These are phyloP conservation scores for Serrognathus titanus DNA, from an alignment of 2,888 invertebrate genomes.

Conservation along the genomic window DNA sequence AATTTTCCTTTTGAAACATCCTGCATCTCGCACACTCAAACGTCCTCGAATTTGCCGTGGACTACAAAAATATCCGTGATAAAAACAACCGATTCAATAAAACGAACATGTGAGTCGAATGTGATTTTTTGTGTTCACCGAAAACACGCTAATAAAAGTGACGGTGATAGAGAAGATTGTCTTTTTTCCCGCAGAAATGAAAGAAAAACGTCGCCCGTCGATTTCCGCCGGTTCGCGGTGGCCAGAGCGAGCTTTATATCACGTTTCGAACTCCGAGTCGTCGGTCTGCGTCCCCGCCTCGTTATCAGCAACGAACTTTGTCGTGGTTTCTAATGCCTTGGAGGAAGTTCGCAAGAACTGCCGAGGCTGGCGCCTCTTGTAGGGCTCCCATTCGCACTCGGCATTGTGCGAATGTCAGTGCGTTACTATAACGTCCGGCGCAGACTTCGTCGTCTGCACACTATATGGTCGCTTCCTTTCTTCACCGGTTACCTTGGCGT, in stretches of 20 bases:
- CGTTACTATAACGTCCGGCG: conserved; percentile 85
- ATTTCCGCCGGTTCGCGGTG: not conserved
- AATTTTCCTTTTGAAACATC: too few species aligned
- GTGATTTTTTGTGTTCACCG: too few species aligned
- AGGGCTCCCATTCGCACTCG: conserved; percentile 64
- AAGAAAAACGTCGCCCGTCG: not conserved
- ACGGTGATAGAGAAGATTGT: not conserved
- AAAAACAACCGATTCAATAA: too few species aligned
- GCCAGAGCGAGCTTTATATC: conserved; percentile 23
- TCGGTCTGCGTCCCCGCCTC: conserved; percentile 35
- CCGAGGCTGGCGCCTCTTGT: conserved; percentile 56
- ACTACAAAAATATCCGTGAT: too few species aligned
- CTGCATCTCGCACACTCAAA: too few species aligned
- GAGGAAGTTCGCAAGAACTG: conserved; percentile 45
- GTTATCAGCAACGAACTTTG: not conserved
- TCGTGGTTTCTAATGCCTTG: conserved; percentile 6
- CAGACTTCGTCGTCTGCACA: conserved; percentile 82
- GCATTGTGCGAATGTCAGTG: conserved; percentile 71
- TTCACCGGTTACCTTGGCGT: conserved; percentile 30
- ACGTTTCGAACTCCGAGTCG: conserved; percentile 41
- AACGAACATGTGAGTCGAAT: too few species aligned
- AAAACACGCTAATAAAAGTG: conserved; percentile 1
- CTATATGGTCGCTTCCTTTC: conserved; percentile 64
- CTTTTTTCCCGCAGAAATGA: not conserved
- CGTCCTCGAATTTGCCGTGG: too few species aligned